Conservation (phyloP, 2,888 invertebrate species). For the Tipula lateralis region DNA sequence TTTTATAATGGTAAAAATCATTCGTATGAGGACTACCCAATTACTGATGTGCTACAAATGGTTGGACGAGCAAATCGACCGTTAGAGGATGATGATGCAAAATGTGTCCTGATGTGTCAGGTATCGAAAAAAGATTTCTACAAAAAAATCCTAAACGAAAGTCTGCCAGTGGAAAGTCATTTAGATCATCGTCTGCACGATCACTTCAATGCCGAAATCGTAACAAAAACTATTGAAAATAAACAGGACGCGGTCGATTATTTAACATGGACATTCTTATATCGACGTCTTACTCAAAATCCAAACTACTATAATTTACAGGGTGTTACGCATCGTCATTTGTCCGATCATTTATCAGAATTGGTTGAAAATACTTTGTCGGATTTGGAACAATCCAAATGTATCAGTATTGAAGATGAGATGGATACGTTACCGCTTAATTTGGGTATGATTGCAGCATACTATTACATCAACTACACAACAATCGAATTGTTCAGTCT, state of each 20-base stretch:
- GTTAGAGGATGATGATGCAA: conserved; percentile 83
- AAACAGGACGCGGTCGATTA: conserved; percentile 99
- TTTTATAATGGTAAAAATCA: conserved; percentile 77
- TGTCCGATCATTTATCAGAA: conserved; percentile 97
- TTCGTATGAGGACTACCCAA: conserved; percentile 95
- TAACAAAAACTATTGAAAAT: conserved; percentile 99
- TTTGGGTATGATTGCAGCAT: conserved; percentile 99
- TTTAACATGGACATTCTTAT: conserved; percentile 98
- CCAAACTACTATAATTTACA: conserved; percentile 99
- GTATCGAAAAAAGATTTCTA: conserved; percentile 97
- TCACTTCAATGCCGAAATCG: conserved; percentile 99
- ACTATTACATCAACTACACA: conserved; percentile 99
- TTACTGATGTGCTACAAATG: conserved; percentile 97
- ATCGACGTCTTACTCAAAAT: conserved; percentile 94
- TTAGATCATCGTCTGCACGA: conserved; percentile 97
- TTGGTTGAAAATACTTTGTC: conserved; percentile 92
- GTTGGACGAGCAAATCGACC: conserved; percentile 94
- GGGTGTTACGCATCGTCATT: conserved; percentile 92
- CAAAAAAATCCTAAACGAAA: conserved; percentile 96
- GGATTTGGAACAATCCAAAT: conserved; percentile 93
- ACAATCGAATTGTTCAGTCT: conserved; percentile 98
- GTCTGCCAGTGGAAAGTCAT: conserved; percentile 95
- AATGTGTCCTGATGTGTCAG: conserved; percentile 95
- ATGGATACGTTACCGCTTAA: conserved; percentile 96
- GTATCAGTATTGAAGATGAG: conserved; percentile 96